These are phyloP conservation scores for Trissonchulus sp. DNA, from an alignment of 2,888 invertebrate genomes.

Conservation along the genomic window DNA sequence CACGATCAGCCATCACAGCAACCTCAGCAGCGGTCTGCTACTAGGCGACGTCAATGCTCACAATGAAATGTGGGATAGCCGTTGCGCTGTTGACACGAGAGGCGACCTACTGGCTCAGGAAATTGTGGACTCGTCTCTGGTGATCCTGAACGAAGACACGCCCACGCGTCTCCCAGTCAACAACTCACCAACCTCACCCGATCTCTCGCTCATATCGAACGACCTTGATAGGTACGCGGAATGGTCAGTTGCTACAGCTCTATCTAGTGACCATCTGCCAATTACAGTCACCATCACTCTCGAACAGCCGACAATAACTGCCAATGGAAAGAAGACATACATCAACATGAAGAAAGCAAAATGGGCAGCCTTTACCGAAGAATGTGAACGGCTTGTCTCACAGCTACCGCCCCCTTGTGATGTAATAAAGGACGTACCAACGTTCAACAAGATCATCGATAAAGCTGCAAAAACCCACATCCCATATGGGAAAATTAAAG, in stretches of 20 bases:
- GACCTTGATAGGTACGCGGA: background rate
- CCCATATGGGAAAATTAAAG: too few species aligned
- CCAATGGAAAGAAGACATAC: background rate
- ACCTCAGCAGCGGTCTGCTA: background rate
- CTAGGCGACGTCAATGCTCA: background rate
- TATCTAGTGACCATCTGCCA: slow-evolving; percentile 5
- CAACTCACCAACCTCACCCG: background rate
- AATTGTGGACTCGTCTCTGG: background rate
- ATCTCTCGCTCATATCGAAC: background rate
- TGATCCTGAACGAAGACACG: background rate
- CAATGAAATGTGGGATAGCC: background rate
- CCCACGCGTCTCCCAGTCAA: background rate
- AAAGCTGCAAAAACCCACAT: background rate
- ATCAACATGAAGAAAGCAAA: slow-evolving; percentile 1
- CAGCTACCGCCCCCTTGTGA: background rate
- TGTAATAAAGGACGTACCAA: background rate
- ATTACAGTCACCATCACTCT: background rate
- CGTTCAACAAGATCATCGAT: background rate
- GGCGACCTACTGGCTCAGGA: background rate
- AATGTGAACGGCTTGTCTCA: background rate
- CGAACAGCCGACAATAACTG: too few species aligned
- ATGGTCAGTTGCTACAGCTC: background rate
- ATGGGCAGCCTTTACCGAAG: background rate
- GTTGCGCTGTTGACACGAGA: background rate
- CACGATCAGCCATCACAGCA: background rate